Evolutionary conservation across 2,113 vertebrate species (phyloP), one percentile per base, ranked within the genome.

Genomic region (Eptatretus burgeri): DNA sequence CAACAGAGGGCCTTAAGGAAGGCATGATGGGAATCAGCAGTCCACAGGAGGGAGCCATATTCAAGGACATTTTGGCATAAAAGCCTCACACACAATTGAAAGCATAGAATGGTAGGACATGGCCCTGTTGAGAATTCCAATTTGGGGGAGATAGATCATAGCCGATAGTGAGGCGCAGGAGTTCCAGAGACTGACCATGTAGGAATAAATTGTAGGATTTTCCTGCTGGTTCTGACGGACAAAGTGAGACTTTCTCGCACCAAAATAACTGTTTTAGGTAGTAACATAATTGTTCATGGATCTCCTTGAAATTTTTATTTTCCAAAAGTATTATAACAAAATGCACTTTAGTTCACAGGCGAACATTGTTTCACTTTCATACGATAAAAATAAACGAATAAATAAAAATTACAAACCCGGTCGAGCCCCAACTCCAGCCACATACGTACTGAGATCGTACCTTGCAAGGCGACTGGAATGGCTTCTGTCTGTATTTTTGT

Each of bases 401-500:
- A 56, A 16, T 56, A 14, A 14, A 14, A 56, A 56, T 16, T 17
- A 16, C 18, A 14, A 56, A 56, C 14, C 9, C 50, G 19, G 63
- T 20, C 50, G 13, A 14, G 20, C n/a, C n/a, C n/a, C n/a, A n/a
- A n/a, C n/a, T n/a, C n/a, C n/a, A n/a, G n/a, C n/a, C n/a, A n/a
- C n/a, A n/a, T n/a, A 9, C 5, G 49, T 7, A 14, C 14, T 11
- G 14, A 65, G 14, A 2, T 62, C 73, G 68, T 63, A 94, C 91
- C 89, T 75, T 91, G 76, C 19, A 98, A 76, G 5, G 84, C 86
- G 52, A 98, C 69, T 10, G 91, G 91, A 71, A 95, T 74, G 2
- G 91, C 84, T 68, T 98, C 91, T 5, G 82, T 64, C 63, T 98
- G 91, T 63, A 98, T 95, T 74, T 88, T 94, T 1, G 91, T 91